Conservation (phyloP, 2,888 invertebrate species). For the Mongoloraphidia duomilia region DNA sequence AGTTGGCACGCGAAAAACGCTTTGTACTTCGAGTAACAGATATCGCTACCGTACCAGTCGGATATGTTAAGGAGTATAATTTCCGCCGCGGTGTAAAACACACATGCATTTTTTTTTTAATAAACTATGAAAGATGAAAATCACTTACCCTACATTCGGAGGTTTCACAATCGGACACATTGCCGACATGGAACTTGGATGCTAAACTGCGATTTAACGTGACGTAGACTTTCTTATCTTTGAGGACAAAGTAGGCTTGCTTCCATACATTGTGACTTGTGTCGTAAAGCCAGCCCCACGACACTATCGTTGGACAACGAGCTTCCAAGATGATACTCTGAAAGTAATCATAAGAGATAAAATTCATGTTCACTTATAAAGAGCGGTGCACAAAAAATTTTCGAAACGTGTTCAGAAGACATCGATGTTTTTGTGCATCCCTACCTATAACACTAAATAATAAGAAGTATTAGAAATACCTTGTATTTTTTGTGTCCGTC, state of each 20-base stretch:
- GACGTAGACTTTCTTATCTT: slow-evolving; percentile 5
- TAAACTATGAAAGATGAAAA: not conserved
- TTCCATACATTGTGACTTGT: not conserved
- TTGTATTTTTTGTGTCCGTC: too few relatives aligned
- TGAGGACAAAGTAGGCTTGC: slow-evolving; percentile 4
- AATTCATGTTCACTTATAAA: not conserved
- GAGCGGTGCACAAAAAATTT: too few relatives aligned
- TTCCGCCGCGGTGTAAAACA: too few relatives aligned
- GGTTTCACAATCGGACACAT: not conserved
- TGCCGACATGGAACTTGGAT: slow-evolving; percentile 2
- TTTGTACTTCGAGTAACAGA: too few relatives aligned
- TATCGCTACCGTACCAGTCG: too few relatives aligned
- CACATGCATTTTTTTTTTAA: not conserved
- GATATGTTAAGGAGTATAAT: too few relatives aligned
- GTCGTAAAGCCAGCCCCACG: slow-evolving; percentile 6
- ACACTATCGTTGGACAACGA: slow-evolving; percentile 4
- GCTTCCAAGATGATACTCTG: slow-evolving; percentile 4
- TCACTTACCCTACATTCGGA: slow-evolving; percentile 1
- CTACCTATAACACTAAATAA: too few relatives aligned
- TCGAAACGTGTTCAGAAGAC: too few relatives aligned
- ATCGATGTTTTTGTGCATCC: too few relatives aligned
- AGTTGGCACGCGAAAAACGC: too few relatives aligned
- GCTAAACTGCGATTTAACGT: slow-evolving; percentile 4
- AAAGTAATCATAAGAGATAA: not conserved
- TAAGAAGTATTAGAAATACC: too few relatives aligned